Percentiles rank a stretch among this genome's conserved stretches.
Evolutionary conservation across 23 tunicate species (phyloP).

Genomic region (Styela clava): DNA sequence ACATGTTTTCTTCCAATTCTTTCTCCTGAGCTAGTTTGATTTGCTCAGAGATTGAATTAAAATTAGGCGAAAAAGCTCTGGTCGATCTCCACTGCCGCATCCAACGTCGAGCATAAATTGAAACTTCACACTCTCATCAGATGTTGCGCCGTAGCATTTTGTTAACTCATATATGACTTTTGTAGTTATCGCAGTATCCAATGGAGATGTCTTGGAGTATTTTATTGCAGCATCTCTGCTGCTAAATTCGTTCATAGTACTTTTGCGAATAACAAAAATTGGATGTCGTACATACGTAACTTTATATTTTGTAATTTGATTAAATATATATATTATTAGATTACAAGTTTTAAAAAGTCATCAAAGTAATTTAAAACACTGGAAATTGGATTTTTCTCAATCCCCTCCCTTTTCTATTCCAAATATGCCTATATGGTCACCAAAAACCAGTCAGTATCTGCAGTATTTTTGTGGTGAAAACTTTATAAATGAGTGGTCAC

Average conservation of each 20-base stretch:
- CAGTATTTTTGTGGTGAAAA: too few relatives aligned
- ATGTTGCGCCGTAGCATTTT: neutral
- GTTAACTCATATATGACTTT: neutral
- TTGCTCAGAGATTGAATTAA: neutral
- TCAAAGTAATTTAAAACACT: too few relatives aligned
- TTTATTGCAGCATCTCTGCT: neutral
- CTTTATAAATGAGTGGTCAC: too few relatives aligned
- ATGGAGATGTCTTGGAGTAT: neutral
- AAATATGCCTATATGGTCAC: too few relatives aligned
- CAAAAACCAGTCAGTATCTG: too few relatives aligned
- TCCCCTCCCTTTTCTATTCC: too few relatives aligned
- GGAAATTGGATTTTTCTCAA: too few relatives aligned
- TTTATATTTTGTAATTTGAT: too few relatives aligned
- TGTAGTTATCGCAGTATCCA: neutral
- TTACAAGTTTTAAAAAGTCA: too few relatives aligned
- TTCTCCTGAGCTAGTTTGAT: neutral
- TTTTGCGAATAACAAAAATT: neutral
- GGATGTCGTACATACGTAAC: too few relatives aligned
- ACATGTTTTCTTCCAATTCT: neutral
- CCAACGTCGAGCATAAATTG: neutral
- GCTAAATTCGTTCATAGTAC: neutral
- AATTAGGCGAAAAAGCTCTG: neutral
- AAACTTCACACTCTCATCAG: neutral
- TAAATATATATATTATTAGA: too few relatives aligned
- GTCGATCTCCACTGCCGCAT: neutral